These are phyloP conservation scores for Frankliniella intonsa DNA, from an alignment of 2,888 invertebrate species.

Conservation along the genomic window DNA sequence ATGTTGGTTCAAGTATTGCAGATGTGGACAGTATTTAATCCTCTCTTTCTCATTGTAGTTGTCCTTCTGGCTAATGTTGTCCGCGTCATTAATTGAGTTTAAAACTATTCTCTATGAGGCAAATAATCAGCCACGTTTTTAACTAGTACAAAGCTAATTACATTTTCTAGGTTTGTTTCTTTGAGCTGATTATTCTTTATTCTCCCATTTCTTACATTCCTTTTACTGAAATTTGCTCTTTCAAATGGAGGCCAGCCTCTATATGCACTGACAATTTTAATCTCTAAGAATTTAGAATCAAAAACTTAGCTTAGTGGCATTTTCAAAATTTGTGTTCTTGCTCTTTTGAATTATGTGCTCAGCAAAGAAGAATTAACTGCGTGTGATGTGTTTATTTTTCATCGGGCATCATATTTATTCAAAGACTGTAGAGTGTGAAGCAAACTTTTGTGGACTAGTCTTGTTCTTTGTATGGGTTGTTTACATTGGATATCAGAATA, in stretches of 20 bases:
- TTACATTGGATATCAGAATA: too few relatives aligned
- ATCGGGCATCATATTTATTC: too few relatives aligned
- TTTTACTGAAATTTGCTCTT: background rate
- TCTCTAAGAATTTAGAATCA: background rate
- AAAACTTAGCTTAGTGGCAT: background rate
- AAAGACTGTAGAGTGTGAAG: too few relatives aligned
- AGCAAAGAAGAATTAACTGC: too few relatives aligned
- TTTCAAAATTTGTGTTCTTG: too few relatives aligned
- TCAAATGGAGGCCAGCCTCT: background rate
- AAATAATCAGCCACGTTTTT: background rate
- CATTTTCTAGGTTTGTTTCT: background rate
- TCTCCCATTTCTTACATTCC: background rate
- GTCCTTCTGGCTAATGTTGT: too few relatives aligned
- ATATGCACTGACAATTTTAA: background rate
- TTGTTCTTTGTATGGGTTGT: too few relatives aligned
- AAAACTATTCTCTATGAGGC: background rate
- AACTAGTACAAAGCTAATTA: background rate
- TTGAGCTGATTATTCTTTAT: background rate
- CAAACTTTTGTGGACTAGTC: too few relatives aligned
- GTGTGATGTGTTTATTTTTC: too few relatives aligned
- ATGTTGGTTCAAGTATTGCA: background rate
- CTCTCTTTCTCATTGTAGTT: background rate
- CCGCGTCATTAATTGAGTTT: too few relatives aligned
- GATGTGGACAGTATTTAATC: background rate
- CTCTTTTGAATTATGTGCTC: too few relatives aligned